Evolutionary conservation across 2,888 invertebrate genomes (phyloP).

Genomic region (Clitarchus hookeri): DNA sequence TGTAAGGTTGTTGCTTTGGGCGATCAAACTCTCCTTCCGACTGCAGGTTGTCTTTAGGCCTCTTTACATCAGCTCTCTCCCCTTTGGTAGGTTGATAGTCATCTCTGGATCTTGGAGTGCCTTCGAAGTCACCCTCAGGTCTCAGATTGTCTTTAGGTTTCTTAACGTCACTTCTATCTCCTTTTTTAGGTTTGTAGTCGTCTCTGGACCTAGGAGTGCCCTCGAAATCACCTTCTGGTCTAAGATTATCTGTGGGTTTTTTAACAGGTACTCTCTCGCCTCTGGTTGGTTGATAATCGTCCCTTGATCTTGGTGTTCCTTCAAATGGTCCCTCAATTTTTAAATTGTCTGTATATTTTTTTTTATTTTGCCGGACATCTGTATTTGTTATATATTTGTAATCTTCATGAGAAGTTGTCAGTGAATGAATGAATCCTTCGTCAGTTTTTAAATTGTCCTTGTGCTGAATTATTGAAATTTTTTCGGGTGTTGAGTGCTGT

Average conservation of each 20-base stretch:
- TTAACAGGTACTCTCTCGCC: constrained; percentile 28
- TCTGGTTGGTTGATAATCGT: constrained; percentile 27
- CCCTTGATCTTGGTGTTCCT: constrained; percentile 25
- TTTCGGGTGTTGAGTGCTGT: constrained; percentile 7
- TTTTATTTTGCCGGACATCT: constrained; percentile 41
- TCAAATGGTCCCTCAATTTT: constrained; percentile 57
- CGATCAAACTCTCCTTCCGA: constrained; percentile 58
- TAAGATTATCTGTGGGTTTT: constrained; percentile 55
- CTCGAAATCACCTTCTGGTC: constrained; percentile 56
- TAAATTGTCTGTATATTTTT: constrained; percentile 55
- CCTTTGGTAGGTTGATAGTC: constrained; percentile 39
- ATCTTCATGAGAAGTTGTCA: constrained; percentile 29
- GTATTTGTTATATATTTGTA: neutral
- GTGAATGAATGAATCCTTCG: constrained; percentile 27
- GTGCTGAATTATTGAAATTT: constrained; percentile 19
- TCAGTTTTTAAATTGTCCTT: constrained; percentile 34
- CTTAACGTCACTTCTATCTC: constrained; percentile 50
- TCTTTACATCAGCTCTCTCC: constrained; percentile 41
- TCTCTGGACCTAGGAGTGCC: constrained; percentile 25
- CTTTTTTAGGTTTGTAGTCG: constrained; percentile 39
- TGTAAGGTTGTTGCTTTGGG: constrained; percentile 30
- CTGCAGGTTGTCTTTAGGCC: constrained; percentile 60
- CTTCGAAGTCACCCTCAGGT: constrained; percentile 59
- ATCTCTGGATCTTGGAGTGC: constrained; percentile 32
- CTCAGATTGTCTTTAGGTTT: constrained; percentile 65